Percentiles rank a stretch among this genome's conserved stretches.
These are phyloP conservation scores for Busseola fusca DNA, from an alignment of 2,888 invertebrate species.

Conservation along the genomic window DNA sequence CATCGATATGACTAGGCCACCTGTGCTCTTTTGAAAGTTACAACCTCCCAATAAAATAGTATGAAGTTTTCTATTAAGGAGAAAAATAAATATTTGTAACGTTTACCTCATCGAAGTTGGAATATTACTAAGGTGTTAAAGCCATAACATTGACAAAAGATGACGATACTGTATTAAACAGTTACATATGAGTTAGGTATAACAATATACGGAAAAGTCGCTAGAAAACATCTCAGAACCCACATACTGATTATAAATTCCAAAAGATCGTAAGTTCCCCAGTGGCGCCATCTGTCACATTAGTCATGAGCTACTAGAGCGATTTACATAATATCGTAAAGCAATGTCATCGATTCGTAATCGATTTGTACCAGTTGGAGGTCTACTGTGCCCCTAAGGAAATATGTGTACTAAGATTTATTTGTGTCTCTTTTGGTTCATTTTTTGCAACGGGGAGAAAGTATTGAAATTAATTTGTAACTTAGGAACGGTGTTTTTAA, in stretches of 20 bases:
- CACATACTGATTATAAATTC: constrained; percentile 54
- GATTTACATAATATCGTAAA: constrained; percentile 53
- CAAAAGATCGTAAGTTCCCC: constrained; percentile 30
- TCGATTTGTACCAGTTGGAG: constrained; percentile 35
- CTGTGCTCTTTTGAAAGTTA: not conserved
- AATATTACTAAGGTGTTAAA: not conserved
- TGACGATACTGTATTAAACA: not conserved
- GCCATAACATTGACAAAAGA: not conserved
- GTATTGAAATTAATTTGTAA: not conserved
- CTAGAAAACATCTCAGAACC: constrained; percentile 42
- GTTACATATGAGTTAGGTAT: constrained; percentile 5
- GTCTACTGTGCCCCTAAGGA: constrained; percentile 21
- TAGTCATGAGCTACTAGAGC: constrained; percentile 50
- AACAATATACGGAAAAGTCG: constrained; percentile 10
- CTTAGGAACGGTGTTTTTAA: no score
- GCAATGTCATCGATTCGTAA: constrained; percentile 48
- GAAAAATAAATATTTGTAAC: not conserved
- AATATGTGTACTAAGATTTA: constrained; percentile 7
- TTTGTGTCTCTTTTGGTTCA: not conserved
- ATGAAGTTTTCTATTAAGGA: not conserved
- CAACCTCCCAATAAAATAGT: not conserved
- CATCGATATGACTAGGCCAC: not conserved
- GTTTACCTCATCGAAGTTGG: not conserved
- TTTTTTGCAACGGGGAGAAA: not conserved
- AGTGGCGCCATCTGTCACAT: constrained; percentile 57